A percentile compares a stretch with the other conserved stretches of the same genome.
Conservation (phyloP, 2,797 vertebrate species). For the Microctenopoma steveboyesi region DNA sequence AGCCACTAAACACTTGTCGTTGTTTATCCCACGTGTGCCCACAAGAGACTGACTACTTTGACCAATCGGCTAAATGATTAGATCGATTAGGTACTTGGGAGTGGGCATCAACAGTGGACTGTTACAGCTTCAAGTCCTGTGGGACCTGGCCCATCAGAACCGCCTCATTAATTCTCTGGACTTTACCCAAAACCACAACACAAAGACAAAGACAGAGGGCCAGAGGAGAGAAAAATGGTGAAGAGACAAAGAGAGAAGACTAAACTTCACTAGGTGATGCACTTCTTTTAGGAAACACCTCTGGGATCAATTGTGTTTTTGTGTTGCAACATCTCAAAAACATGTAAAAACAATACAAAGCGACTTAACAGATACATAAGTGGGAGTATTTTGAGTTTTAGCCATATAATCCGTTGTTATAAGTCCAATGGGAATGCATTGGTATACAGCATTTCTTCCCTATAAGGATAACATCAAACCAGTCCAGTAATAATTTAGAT, state of each 20-base stretch:
- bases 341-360: constrained; percentile 79
- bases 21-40: constrained; percentile 76
- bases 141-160: constrained; percentile 79
- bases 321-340: constrained; percentile 75
- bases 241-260: constrained; percentile 38
- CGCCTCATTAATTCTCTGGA: constrained; percentile 83
- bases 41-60: constrained; percentile 80
- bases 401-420: constrained; percentile 78
- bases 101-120: constrained; percentile 71
- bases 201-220: constrained; percentile 68
- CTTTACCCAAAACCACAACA: constrained; percentile 71
- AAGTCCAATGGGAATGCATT: constrained; percentile 70
- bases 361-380: constrained; percentile 78
- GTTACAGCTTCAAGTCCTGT: constrained; percentile 73
- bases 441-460: constrained; percentile 67
- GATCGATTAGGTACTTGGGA: constrained; percentile 81
- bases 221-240: constrained; percentile 36
- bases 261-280: constrained; percentile 67
- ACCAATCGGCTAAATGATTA: constrained; percentile 84
- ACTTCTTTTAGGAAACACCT: constrained; percentile 61
- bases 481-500: constrained; percentile 80
- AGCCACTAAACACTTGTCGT: constrained; percentile 72
- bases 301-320: constrained; percentile 78
- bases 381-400: constrained; percentile 78
- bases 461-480: constrained; percentile 77